Evolutionary conservation across 2,888 invertebrate genomes (phyloP).

Genomic region (Euplagia quadripunctaria): DNA sequence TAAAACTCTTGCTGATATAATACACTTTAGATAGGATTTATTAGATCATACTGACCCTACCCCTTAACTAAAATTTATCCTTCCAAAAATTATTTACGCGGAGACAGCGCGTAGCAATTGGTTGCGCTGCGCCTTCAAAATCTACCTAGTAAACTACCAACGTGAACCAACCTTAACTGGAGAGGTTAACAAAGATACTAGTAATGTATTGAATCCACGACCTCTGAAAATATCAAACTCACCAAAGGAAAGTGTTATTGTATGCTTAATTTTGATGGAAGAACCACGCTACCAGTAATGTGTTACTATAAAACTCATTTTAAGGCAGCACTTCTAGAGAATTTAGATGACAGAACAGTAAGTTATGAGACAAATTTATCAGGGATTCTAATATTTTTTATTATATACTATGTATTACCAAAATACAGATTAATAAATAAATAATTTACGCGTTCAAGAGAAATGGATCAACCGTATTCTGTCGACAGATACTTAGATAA

Average conservation of each 20-base stretch:
- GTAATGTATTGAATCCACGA: not conserved
- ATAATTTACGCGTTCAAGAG: not conserved
- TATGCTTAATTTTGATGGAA: too few relatives aligned
- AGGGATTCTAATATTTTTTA: too few relatives aligned
- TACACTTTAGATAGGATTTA: not conserved
- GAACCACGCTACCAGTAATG: too few relatives aligned
- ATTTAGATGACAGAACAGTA: not conserved
- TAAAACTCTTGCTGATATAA: not conserved
- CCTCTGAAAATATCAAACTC: too few relatives aligned
- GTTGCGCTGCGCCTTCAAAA: not conserved
- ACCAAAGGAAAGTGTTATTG: too few relatives aligned
- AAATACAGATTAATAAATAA: not conserved
- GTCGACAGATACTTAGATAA: too few relatives aligned
- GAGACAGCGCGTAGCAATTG: not conserved
- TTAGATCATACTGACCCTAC: not conserved
- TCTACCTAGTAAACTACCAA: not conserved
- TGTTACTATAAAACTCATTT: not conserved
- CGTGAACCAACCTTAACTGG: not conserved
- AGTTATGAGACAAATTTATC: not conserved
- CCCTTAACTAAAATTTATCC: not conserved
- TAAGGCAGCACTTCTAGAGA: not conserved
- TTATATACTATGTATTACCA: not conserved
- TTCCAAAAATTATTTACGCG: not conserved
- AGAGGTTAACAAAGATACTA: not conserved
- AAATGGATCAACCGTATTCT: too few relatives aligned